These are phyloP conservation scores for Taurulus bubalis DNA, from an alignment of 2,113 vertebrate species.

Conservation along the genomic window DNA sequence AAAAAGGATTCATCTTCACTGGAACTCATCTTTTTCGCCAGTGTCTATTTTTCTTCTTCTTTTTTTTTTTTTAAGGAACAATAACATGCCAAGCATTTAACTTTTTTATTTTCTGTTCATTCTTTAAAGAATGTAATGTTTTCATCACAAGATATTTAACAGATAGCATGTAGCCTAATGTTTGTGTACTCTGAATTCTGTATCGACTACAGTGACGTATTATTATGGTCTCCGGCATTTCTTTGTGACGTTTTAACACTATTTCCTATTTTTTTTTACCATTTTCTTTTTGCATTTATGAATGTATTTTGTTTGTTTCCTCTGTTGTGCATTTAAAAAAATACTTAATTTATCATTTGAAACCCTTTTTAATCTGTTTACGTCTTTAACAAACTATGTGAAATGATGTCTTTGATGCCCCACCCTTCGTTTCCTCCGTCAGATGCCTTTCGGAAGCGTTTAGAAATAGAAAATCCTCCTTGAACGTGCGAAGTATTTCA, in stretches of 20 bases:
- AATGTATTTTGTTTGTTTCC: slow-evolving; percentile 46
- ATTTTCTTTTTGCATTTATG: slow-evolving; percentile 23
- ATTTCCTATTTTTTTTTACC: slow-evolving; percentile 9
- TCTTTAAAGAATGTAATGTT: neutral
- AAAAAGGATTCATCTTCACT: neutral
- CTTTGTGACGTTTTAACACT: slow-evolving; percentile 42
- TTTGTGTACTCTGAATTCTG: slow-evolving; percentile 58
- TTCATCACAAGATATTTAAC: slow-evolving; percentile 41
- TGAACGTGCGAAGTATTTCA: slow-evolving; percentile 29
- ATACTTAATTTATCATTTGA: neutral
- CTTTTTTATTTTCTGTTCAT: neutral
- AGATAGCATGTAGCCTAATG: slow-evolving; percentile 57
- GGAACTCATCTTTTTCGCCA: neutral
- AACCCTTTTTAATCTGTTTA: slow-evolving; percentile 45
- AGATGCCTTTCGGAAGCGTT: slow-evolving; percentile 41
- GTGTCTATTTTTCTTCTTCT: no score
- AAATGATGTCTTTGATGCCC: slow-evolving; percentile 19
- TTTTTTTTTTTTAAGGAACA: neutral
- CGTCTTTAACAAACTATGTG: neutral
- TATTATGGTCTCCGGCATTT: slow-evolving; percentile 27
- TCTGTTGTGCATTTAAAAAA: slow-evolving; percentile 22
- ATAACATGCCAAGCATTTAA: neutral
- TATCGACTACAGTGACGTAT: slow-evolving; percentile 37
- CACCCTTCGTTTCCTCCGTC: slow-evolving; percentile 16
- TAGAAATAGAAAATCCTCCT: slow-evolving; percentile 17